These are phyloP conservation scores for Galago senegalensis DNA, from an alignment of 2,797 vertebrate species.

Conservation along the genomic window DNA sequence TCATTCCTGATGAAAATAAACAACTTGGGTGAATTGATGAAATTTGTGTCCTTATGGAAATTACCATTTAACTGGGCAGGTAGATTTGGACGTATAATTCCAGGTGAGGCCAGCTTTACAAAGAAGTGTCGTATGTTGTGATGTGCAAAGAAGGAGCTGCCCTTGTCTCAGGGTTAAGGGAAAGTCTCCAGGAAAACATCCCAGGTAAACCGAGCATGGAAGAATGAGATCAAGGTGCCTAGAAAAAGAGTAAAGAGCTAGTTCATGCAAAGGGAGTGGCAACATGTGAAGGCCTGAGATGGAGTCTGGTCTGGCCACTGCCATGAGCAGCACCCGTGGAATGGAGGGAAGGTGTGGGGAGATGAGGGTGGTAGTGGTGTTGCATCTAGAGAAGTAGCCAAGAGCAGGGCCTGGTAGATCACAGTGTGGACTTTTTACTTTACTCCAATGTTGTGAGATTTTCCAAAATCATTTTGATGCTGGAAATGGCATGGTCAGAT, in stretches of 20 bases:
- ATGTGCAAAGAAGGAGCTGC: background rate
- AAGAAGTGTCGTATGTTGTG: background rate
- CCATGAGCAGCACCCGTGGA: background rate
- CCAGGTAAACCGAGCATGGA: background rate
- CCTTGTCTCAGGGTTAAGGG: background rate
- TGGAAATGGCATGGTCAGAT: background rate
- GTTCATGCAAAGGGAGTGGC: background rate
- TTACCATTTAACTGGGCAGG: background rate
- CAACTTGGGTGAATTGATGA: background rate
- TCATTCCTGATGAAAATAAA: constrained; percentile 50
- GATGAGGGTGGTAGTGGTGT: too few relatives aligned
- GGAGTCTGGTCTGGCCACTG: background rate
- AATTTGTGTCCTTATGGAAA: constrained; percentile 20
- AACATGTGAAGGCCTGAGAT: background rate
- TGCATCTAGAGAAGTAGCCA: background rate
- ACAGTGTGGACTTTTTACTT: background rate
- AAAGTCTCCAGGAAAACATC: constrained; percentile 43
- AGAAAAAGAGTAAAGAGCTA: background rate
- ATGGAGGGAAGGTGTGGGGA: background rate
- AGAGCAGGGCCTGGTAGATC: background rate
- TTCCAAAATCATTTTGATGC: background rate
- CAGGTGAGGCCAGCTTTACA: background rate
- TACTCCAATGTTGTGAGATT: background rate
- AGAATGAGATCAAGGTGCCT: background rate
- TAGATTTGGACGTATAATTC: background rate